Conservation (phyloP, 2,797 vertebrate species). For the Falco rusticolus region DNA sequence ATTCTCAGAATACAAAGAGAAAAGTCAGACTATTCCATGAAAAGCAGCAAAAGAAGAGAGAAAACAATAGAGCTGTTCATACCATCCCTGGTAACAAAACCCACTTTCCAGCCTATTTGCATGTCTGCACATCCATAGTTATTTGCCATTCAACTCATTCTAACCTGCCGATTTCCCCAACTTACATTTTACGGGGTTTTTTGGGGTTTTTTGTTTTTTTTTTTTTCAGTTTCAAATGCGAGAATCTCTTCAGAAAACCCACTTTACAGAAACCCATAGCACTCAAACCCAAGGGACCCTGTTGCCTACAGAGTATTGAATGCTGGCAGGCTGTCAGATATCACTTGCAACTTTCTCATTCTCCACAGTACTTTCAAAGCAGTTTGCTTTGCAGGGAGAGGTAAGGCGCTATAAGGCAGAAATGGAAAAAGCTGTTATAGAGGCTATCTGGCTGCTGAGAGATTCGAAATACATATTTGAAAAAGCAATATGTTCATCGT, state of each 20-base stretch:
- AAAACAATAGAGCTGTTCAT: neutral
- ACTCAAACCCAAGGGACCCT: neutral
- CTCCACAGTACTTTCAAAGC: neutral
- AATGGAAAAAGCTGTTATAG: too few species aligned
- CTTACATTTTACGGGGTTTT: neutral
- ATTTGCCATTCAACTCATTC: neutral
- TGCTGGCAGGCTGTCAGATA: neutral
- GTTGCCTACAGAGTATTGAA: neutral
- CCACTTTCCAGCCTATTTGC: neutral
- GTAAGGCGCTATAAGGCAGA: neutral
- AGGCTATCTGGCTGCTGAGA: neutral
- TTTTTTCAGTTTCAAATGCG: neutral
- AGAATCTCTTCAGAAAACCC: neutral
- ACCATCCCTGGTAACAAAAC: neutral
- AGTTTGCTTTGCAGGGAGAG: neutral
- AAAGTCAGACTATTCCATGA: neutral
- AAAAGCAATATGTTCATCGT: neutral
- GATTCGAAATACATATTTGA: neutral
- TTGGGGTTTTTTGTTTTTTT: too few species aligned
- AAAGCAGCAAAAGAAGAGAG: neutral
- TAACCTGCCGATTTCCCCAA: neutral
- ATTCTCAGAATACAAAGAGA: neutral
- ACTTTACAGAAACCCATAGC: neutral
- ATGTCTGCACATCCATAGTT: neutral
- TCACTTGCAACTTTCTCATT: neutral